Conservation (phyloP, 2,113 vertebrate genomes). For the Pseudonaja textilis region DNA sequence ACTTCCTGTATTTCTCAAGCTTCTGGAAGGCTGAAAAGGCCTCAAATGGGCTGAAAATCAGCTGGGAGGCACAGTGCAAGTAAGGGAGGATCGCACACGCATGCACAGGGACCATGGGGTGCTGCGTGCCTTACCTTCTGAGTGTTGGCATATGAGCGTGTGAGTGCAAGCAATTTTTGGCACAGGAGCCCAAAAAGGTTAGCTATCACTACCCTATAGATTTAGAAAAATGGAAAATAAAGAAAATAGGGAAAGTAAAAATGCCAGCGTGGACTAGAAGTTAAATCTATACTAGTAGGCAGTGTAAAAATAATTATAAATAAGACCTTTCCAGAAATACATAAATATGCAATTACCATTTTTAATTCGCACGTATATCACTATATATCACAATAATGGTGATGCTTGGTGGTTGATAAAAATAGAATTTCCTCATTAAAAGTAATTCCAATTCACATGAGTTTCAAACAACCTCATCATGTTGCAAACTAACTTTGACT, state of each 20-base stretch:
- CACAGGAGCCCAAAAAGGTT: too few species aligned
- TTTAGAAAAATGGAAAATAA: not conserved
- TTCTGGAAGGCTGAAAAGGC: too few species aligned
- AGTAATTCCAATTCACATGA: not conserved
- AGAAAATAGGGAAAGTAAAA: not conserved
- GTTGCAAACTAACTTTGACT: not conserved
- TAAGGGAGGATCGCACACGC: too few species aligned
- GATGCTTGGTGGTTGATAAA: not conserved
- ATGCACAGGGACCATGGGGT: too few species aligned
- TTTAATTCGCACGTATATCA: not conserved
- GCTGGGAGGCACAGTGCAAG: too few species aligned
- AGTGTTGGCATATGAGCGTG: too few species aligned
- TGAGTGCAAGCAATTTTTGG: too few species aligned
- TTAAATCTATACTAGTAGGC: not conserved
- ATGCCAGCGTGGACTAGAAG: not conserved
- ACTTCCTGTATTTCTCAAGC: too few species aligned
- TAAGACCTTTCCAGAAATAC: not conserved
- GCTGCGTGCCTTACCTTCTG: too few species aligned
- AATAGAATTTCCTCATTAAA: not conserved
- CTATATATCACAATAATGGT: not conserved
- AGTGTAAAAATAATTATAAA: not conserved
- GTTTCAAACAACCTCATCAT: not conserved
- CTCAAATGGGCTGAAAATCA: too few species aligned
- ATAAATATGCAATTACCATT: not conserved
- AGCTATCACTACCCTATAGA: not conserved